Conservation (phyloP, 1,140 invertebrate genomes). For the Saccostrea cuccullata region DNA sequence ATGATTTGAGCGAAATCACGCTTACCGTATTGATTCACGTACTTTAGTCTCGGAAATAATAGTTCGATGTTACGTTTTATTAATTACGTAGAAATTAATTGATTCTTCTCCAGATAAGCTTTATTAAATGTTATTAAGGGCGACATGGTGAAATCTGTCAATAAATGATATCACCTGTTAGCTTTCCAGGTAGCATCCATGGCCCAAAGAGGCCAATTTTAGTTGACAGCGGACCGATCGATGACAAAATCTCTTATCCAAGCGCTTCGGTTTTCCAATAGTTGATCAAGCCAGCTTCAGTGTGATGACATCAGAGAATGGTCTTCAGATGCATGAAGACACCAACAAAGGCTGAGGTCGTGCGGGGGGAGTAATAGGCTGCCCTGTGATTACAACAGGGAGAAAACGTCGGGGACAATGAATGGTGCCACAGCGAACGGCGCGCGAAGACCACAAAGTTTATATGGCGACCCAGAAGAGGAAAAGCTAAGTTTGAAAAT, state of each 20-base stretch:
- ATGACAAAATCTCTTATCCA: slow-evolving; percentile 28
- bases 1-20: background rate
- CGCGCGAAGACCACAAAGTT: slow-evolving; percentile 46
- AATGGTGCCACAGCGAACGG: slow-evolving; percentile 25
- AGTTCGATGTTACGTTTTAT: background rate
- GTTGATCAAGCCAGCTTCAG: background rate
- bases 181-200: slow-evolving; percentile 25
- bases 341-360: background rate
- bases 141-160: background rate
- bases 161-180: slow-evolving; percentile 25
- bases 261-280: slow-evolving; percentile 36
- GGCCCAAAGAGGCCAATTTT: background rate
- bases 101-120: background rate
- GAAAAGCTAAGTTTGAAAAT: slow-evolving; percentile 73
- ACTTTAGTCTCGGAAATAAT: background rate
- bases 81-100: background rate
- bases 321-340: slow-evolving; percentile 20
- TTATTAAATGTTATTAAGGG: background rate
- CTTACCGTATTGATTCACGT: background rate
- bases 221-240: slow-evolving; percentile 17
- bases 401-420: background rate
- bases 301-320: background rate
- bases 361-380: background rate
- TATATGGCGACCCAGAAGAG: slow-evolving; percentile 70
- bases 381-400: background rate